Evolutionary conservation across 2,797 vertebrate species (phyloP), one percentile per base, ranked within the genome.

Genomic region (Austrolebias charrua): DNA sequence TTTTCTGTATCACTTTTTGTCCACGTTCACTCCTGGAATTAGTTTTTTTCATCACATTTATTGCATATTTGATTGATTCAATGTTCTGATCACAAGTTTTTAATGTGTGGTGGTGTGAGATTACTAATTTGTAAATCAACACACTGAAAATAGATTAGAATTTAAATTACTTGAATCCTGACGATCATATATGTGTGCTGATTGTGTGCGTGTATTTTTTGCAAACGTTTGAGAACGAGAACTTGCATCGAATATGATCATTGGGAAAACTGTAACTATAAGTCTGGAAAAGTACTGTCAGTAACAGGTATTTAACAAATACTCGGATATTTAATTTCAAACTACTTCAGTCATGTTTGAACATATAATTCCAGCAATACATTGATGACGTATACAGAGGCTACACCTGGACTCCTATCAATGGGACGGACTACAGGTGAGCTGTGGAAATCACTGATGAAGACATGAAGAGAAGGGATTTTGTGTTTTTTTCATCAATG

Each of bases 391-490:
- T 93, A 42, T 86, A 87, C 60, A 91, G 97, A 49, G 94, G 92
- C 20, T 99, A 99, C 87, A 96, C 96, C 4, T 99, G 96, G 95
- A 95, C 94, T 20, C 95, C 96, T 15, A 95, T 99, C 81, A 95
- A 96, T 60, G 96, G 95, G 63, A 97, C 98, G 78, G 98, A 99
- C 88, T 99, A 99, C 92, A 99, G 98, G 98, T 99, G 78, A 93
- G 93, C 24, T 18, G 7, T 28, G 24, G 16, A 2, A 67, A 13
- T 56, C 8, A 52, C 1, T 61, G 28, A 53, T 29, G 52, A 3
- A 31, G 14, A 35, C 19, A 28, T 66, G 18, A 11, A 55, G 2
- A 10, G 40, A 50, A 49, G 52, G 1, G 24, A 57, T 61, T 74
- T 13, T 40, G 29, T 13, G 48, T 31, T 42, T 33, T 69, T 48